Evolutionary conservation across 2,888 invertebrate genomes (phyloP).

Genomic region (Vesta saturnalis): DNA sequence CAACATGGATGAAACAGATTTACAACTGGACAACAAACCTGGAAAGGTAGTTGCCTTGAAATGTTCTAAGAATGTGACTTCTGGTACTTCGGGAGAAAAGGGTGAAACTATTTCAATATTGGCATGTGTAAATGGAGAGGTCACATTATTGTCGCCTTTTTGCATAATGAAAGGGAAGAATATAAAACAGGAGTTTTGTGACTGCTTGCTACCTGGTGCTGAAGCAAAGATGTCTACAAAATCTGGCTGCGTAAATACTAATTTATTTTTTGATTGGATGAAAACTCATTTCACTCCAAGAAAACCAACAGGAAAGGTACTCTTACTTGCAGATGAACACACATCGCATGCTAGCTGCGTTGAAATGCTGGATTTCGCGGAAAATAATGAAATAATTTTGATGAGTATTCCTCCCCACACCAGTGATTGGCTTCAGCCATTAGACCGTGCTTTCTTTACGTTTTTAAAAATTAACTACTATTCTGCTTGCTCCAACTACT

Average conservation of each 20-base stretch:
- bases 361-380: too few species aligned
- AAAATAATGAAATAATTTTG: too few species aligned
- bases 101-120: not conserved
- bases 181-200: constrained; percentile 43
- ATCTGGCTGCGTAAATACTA: constrained; percentile 6
- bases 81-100: not conserved
- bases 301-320: too few species aligned
- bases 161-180: too few species aligned
- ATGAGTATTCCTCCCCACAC: too few species aligned
- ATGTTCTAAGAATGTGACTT: not conserved
- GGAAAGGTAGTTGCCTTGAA: not conserved
- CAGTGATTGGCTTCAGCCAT: not conserved
- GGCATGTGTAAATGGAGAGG: not conserved
- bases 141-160: constrained; percentile 4
- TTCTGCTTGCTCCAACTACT: not conserved
- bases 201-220: constrained; percentile 37
- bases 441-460: constrained; percentile 11
- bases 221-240: constrained; percentile 5
- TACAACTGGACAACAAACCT: too few species aligned
- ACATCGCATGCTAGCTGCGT: too few species aligned
- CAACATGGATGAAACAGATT: too few species aligned
- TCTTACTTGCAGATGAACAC: too few species aligned
- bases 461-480: not conserved
- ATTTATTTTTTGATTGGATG: not conserved
- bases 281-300: not conserved